Base-by-base conservation (phyloP, 2,888 invertebrate genomes). In the Acrocyrtus sp. region DNA sequence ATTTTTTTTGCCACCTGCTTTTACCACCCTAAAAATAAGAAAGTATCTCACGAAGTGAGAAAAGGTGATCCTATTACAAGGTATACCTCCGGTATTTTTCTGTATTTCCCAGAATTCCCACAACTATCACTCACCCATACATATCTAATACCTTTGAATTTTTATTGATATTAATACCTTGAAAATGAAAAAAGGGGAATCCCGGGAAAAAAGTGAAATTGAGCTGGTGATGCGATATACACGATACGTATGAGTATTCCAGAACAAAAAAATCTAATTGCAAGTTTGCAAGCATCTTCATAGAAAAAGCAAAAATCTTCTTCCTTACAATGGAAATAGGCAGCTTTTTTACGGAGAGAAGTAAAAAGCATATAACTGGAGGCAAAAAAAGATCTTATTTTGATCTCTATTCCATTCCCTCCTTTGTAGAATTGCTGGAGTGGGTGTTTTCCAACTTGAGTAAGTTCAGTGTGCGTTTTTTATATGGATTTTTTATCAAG, bases 181-280 rank as follows among this genome's bases (percentile, higher is more conserved):
- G 48, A 15, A 50, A 27, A 56, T 1, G 39, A 22, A 47, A 34
- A 56, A 43, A 45, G 17, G 24, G 24, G 26, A 24, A 27, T 39
- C 24, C 21, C 27, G 10, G 10, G 58, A 19, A 22, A 15, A 58
- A 67, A 60, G 21, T 50, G 41, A 60, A 67, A 67, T 58, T 68
- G 67, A 60, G 60, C 67, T 53, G 17, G 58, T 43, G 51, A 68
- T 68, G 51, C 41, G 67, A 60, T 68, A 60, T 58, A 51, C 67
- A 67, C 67, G 57, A 50, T 66, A 22, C 21, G 27, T n/a, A n/a
- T n/a, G n/a, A n/a, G n/a, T n/a, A n/a, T n/a, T n/a, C n/a, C n/a
- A n/a, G n/a, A n/a, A n/a, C 5, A 57, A 57, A n/a, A 27, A 47
- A 57, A 66, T 66, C 48, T 58, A 58, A 58, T 58, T 56, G 41